Conservation (phyloP, 2,113 vertebrate genomes). For the Leucosticte australis region DNA sequence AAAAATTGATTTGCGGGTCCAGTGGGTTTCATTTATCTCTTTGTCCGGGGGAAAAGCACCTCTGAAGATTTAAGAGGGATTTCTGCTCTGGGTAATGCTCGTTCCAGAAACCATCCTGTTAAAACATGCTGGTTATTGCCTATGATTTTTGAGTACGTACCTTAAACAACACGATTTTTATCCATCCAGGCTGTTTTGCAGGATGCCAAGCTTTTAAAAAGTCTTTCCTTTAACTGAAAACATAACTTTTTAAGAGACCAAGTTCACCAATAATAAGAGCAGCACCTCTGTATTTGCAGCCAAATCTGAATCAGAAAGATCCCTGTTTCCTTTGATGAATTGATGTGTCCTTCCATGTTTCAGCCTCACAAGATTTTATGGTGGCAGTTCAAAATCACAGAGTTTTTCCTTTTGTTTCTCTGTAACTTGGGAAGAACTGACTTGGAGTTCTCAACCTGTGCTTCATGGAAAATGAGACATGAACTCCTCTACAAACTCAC, state of each 20-base stretch:
- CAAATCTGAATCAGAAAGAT: neutral
- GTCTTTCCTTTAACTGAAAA: neutral
- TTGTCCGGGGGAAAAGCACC: neutral
- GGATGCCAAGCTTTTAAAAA: neutral
- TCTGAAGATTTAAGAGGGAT: slow-evolving; percentile 8
- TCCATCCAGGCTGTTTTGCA: neutral
- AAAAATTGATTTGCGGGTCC: slow-evolving; percentile 31
- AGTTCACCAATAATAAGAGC: neutral
- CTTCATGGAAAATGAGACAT: neutral
- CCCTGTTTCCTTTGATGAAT: neutral
- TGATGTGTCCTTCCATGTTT: neutral
- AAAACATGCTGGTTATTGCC: neutral
- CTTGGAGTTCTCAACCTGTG: neutral
- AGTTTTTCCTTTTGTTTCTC: neutral
- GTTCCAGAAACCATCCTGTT: neutral
- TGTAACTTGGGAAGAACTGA: neutral
- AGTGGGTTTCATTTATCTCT: neutral
- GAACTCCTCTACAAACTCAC: neutral
- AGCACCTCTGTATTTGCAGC: neutral
- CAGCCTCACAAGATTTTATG: neutral
- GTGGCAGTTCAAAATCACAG: neutral
- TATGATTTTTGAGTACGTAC: neutral
- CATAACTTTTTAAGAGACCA: neutral
- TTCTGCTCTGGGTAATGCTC: neutral
- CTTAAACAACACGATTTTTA: neutral